Conservation (phyloP, 2,113 vertebrate species). For the Apistogramma diplotaenia region DNA sequence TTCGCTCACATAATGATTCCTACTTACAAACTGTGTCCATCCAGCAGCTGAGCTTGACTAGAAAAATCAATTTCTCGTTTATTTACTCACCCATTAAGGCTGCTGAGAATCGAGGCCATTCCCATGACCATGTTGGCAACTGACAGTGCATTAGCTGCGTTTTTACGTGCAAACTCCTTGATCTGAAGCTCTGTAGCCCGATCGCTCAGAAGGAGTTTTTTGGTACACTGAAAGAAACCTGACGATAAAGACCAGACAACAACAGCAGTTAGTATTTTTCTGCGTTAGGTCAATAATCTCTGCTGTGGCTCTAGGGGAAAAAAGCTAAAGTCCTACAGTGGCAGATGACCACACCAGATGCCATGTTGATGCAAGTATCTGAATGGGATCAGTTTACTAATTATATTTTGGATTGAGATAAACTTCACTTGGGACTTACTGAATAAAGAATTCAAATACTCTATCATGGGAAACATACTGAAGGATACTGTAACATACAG, state of each 20-base stretch:
- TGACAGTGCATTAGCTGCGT: constrained; percentile 85
- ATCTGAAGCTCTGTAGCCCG: constrained; percentile 49
- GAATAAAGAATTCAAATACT: background rate
- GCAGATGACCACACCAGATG: constrained; percentile 5
- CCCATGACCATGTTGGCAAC: constrained; percentile 88
- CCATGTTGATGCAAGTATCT: background rate
- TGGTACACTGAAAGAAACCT: constrained; percentile 81
- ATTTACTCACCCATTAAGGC: constrained; percentile 81
- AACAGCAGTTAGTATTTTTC: constrained; percentile 48
- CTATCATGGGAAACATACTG: background rate
- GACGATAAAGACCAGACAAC: constrained; percentile 38
- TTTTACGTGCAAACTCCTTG: constrained; percentile 85
- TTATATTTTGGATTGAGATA: background rate
- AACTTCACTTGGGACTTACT: background rate
- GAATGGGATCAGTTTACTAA: background rate
- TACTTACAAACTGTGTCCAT: background rate
- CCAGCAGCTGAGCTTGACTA: background rate
- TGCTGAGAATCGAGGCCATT: constrained; percentile 88
- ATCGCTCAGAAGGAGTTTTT: constrained; percentile 78
- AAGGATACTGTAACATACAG: background rate
- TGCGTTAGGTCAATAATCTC: background rate
- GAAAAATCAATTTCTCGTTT: background rate
- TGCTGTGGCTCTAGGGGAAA: background rate
- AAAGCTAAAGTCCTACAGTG: background rate
- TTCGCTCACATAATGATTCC: background rate